Conservation (phyloP, 2,888 invertebrate species). For the Molanna angustata region DNA sequence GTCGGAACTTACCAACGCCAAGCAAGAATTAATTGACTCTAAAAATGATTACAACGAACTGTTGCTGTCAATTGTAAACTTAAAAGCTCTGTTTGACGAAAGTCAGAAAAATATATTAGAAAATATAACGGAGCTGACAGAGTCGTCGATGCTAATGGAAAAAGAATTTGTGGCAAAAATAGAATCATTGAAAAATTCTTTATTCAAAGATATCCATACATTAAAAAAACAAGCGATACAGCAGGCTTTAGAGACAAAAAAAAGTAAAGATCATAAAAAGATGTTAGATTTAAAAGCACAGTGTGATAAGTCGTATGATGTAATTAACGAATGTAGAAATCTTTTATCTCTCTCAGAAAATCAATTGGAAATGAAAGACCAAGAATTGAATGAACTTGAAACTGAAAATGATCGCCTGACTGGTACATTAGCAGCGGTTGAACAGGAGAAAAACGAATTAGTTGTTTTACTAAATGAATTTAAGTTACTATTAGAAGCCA, state of each 20-base stretch:
- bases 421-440: constrained; percentile 34
- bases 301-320: constrained; percentile 22
- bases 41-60: constrained; percentile 26
- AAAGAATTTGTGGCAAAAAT: constrained; percentile 21
- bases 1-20: constrained; percentile 8
- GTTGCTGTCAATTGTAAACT: constrained; percentile 20
- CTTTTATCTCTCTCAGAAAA: constrained; percentile 19
- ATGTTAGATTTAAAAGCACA: constrained; percentile 21
- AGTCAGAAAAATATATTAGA: constrained; percentile 19
- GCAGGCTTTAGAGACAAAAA: constrained; percentile 15
- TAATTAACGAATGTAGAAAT: constrained; percentile 22
- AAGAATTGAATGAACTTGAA: constrained; percentile 26
- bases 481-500: constrained; percentile 32
- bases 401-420: constrained; percentile 26
- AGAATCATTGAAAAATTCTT: constrained; percentile 22
- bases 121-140: constrained; percentile 21
- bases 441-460: constrained; percentile 34
- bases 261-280: constrained; percentile 16
- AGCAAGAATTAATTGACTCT: constrained; percentile 14
- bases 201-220: constrained; percentile 21
- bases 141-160: constrained; percentile 24
- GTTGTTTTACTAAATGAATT: constrained; percentile 33
- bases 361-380: constrained; percentile 29
- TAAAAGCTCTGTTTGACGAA: constrained; percentile 25
- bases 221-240: constrained; percentile 22